Evolutionary conservation across 2,888 invertebrate species (phyloP).

Genomic region (Portevinia maculata): DNA sequence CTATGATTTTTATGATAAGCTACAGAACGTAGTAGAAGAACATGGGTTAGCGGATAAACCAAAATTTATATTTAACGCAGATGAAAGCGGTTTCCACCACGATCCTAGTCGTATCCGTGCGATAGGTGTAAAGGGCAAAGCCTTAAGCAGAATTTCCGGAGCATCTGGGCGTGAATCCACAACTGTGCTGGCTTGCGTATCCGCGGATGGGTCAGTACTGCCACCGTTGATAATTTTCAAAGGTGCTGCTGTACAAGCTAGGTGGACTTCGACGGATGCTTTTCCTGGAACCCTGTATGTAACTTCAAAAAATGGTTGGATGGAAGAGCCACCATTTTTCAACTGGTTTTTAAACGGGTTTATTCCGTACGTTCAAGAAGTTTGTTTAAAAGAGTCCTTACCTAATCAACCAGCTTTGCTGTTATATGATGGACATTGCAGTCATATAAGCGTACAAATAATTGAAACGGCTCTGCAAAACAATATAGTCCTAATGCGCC

Average conservation of each 20-base stretch:
- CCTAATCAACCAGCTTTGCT: conserved; percentile 25
- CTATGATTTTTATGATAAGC: conserved; percentile 40
- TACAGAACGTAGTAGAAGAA: conserved; percentile 17
- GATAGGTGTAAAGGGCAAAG: conserved; percentile 6
- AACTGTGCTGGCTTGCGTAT: too few relatives aligned
- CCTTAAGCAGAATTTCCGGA: conserved; percentile 3
- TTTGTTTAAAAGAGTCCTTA: not conserved
- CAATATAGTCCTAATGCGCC: conserved; percentile 20
- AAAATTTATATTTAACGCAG: conserved; percentile 10
- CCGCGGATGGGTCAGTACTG: conserved; percentile 4
- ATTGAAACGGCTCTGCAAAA: conserved; percentile 29
- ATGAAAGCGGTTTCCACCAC: conserved; percentile 21
- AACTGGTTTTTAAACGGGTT: conserved; percentile 29
- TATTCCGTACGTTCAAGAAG: conserved; percentile 17
- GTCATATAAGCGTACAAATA: conserved; percentile 32
- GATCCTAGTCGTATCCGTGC: not conserved
- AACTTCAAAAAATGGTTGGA: not conserved
- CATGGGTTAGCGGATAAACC: conserved; percentile 16
- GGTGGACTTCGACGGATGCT: not conserved
- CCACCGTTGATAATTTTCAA: conserved; percentile 12
- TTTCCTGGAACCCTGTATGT: conserved; percentile 12
- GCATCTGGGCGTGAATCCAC: conserved; percentile 20
- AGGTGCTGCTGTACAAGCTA: too few relatives aligned
- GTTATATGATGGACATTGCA: conserved; percentile 38
- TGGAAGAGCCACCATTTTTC: conserved; percentile 27